phyloP scores from a whole-genome alignment of 2,113 vertebrate genomes.

The Mus spicilegus region DNA sequence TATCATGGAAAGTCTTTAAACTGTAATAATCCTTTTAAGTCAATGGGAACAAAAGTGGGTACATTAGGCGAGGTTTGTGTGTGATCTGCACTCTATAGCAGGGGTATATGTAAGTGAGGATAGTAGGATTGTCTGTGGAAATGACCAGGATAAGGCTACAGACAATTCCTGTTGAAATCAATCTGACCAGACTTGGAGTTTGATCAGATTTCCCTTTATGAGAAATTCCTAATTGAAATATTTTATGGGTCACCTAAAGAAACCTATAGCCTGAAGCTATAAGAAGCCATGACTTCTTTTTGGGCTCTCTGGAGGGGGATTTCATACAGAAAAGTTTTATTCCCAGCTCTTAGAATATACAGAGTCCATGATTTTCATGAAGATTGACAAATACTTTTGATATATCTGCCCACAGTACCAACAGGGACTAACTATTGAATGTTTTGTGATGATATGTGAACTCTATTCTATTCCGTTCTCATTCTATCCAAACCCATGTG shows the following conservation, averaged over 20 bases:
- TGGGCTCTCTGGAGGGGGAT: background rate
- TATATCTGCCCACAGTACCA: background rate
- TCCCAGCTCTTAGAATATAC: constrained; percentile 11
- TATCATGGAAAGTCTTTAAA: constrained; percentile 12
- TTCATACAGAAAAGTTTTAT: background rate
- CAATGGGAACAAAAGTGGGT: background rate
- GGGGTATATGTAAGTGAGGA: background rate
- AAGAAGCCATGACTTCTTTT: background rate
- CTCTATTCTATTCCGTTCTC: background rate
- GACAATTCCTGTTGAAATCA: background rate
- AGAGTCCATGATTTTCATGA: background rate
- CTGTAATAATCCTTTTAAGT: background rate
- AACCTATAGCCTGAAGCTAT: background rate
- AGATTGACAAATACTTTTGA: background rate
- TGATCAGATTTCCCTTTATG: background rate
- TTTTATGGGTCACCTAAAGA: background rate
- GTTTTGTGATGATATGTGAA: background rate
- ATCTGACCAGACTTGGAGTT: background rate
- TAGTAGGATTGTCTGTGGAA: background rate
- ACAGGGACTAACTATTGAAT: background rate
- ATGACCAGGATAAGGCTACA: background rate
- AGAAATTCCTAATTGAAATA: background rate
- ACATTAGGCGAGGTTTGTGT: background rate
- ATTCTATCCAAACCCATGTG: background rate
- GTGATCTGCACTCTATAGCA: background rate